A percentile compares a stretch with the other conserved stretches of the same genome.
Evolutionary conservation across 1,140 invertebrate genomes (phyloP).

Genomic region (Aphis gossypii): DNA sequence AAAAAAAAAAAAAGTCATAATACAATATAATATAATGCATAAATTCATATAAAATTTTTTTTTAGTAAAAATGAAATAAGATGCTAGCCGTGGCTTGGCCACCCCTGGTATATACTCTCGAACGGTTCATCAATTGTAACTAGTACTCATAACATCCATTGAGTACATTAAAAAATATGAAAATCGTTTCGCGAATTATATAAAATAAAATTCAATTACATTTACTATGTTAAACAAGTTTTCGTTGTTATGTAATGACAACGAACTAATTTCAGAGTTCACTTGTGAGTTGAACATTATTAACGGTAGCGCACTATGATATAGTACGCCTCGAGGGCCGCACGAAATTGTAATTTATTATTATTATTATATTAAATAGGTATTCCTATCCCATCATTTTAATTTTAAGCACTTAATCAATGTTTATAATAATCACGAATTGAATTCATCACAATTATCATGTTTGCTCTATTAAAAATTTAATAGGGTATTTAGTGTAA

Average conservation of each 20-base stretch:
- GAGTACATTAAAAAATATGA: background rate
- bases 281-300: background rate
- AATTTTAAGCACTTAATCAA: background rate
- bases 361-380: background rate
- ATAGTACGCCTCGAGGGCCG: background rate
- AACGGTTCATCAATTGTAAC: background rate
- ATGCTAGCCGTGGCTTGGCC: too few species aligned
- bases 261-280: background rate
- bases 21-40: too few species aligned
- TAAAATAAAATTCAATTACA: background rate
- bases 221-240: background rate
- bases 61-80: too few species aligned
- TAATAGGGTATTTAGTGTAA: background rate
- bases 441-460: background rate
- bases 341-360: background rate
- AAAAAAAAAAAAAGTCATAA: background rate
- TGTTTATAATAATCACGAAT: constrained; percentile 9
- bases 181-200: background rate
- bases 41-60: too few species aligned
- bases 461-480: background rate
- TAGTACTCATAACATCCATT: background rate
- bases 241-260: background rate
- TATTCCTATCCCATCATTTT: background rate
- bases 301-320: background rate
- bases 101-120: background rate